These are phyloP conservation scores for Cheilosia grossa DNA, from an alignment of 2,888 invertebrate species.

Conservation along the genomic window DNA sequence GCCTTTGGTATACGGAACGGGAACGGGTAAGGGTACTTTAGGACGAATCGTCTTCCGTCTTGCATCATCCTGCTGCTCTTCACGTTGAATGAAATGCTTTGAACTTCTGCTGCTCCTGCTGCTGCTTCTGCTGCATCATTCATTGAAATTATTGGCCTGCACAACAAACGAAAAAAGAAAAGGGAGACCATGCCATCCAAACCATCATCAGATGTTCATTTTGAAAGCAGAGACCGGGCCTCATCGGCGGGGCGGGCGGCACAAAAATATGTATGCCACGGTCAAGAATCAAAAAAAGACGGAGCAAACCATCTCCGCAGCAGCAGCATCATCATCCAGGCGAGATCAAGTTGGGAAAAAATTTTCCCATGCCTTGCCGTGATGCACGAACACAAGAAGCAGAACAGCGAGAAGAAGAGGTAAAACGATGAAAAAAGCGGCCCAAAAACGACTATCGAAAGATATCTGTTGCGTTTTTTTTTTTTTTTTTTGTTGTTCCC, in stretches of 20 bases:
- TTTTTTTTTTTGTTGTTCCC: slow-evolving; percentile 8
- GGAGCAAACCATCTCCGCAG: slow-evolving; percentile 41
- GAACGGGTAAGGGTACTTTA: slow-evolving; percentile 35
- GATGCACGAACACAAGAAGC: slow-evolving; percentile 66
- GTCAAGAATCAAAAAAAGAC: slow-evolving; percentile 67
- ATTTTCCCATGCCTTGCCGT: slow-evolving; percentile 68
- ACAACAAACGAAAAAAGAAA: slow-evolving; percentile 19
- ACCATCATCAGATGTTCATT: slow-evolving; percentile 72
- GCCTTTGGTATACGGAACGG: slow-evolving; percentile 8
- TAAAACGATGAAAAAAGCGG: slow-evolving; percentile 23
- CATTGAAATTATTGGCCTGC: slow-evolving; percentile 70
- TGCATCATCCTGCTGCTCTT: slow-evolving; percentile 22
- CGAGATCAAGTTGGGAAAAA: slow-evolving; percentile 34
- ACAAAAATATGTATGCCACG: slow-evolving; percentile 74
- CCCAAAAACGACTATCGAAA: slow-evolving; percentile 39
- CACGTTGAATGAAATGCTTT: slow-evolving; percentile 73
- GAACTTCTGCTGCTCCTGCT: slow-evolving; percentile 64
- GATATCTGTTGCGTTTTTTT: slow-evolving; percentile 57
- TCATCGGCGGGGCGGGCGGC: slow-evolving; percentile 6
- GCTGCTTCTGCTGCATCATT: slow-evolving; percentile 64
- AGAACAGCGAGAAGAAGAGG: slow-evolving; percentile 39
- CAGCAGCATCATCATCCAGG: slow-evolving; percentile 17
- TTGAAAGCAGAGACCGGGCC: slow-evolving; percentile 49
- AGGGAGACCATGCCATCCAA: slow-evolving; percentile 44
- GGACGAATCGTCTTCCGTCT: slow-evolving; percentile 50